Conservation (phyloP, 2,113 vertebrate species). For the Euleptes europaea region DNA sequence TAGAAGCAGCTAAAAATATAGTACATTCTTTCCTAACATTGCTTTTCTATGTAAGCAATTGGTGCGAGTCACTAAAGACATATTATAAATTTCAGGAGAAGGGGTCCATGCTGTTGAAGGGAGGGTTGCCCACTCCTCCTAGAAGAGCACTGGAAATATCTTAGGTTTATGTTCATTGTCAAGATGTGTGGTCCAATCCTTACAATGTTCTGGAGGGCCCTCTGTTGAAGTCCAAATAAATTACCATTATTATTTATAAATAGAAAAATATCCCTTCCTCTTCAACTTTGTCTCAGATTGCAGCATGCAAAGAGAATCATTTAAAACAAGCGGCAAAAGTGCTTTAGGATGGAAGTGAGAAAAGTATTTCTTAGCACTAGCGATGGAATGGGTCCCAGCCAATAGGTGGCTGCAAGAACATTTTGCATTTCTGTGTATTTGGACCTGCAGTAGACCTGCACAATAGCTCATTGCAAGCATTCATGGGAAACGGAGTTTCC, state of each 20-base stretch:
- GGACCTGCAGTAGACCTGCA: too few species aligned
- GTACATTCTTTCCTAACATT: slow-evolving; percentile 35
- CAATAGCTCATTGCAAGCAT: too few species aligned
- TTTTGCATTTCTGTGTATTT: not conserved
- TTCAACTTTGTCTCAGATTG: not conserved
- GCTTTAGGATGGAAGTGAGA: not conserved
- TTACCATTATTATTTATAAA: slow-evolving; percentile 6
- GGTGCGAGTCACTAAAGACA: slow-evolving; percentile 4
- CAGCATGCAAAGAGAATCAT: not conserved
- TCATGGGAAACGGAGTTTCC: too few species aligned
- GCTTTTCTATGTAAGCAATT: not conserved
- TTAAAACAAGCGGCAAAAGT: not conserved
- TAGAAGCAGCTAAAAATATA: slow-evolving; percentile 36
- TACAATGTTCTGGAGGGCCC: slow-evolving; percentile 36
- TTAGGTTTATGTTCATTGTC: slow-evolving; percentile 7
- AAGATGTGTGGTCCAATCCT: slow-evolving; percentile 26
- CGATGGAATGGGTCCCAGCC: too few species aligned
- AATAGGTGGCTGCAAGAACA: not conserved
- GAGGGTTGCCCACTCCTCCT: not conserved
- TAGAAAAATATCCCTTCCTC: not conserved
- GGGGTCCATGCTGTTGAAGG: not conserved
- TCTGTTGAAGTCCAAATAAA: slow-evolving; percentile 32
- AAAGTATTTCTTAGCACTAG: not conserved
- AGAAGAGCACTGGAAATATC: slow-evolving; percentile 9
- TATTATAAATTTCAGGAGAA: not conserved